These are phyloP conservation scores for Acipenser transmontanus DNA, from an alignment of 2,797 vertebrate genomes.

Conservation along the genomic window DNA sequence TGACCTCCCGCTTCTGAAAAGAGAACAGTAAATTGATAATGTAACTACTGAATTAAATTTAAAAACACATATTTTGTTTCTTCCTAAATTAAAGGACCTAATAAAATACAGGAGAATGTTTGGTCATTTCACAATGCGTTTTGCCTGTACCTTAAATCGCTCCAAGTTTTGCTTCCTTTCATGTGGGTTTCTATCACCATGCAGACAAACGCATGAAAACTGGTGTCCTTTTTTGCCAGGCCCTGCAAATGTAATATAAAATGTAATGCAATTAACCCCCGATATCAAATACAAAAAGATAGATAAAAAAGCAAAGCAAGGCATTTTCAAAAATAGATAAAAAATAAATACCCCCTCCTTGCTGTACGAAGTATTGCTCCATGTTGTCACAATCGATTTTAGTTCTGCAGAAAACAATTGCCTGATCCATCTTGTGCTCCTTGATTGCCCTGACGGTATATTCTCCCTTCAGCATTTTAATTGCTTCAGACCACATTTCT, in stretches of 20 bases:
- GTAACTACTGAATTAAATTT: background rate
- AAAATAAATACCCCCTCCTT: constrained; percentile 80
- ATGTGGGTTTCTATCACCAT: constrained; percentile 91
- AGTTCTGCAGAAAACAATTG: constrained; percentile 94
- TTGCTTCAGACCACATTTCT: constrained; percentile 98
- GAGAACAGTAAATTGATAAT: constrained; percentile 8
- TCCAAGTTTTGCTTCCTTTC: constrained; percentile 94
- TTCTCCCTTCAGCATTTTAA: constrained; percentile 95
- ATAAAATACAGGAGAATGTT: background rate
- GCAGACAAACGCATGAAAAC: constrained; percentile 92
- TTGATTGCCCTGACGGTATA: constrained; percentile 84
- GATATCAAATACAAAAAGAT: too few relatives aligned
- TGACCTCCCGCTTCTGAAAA: constrained; percentile 80
- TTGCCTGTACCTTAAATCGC: constrained; percentile 80
- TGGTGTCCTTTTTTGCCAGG: constrained; percentile 87
- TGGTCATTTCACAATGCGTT: background rate
- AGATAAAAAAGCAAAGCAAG: background rate
- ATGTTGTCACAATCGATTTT: constrained; percentile 98
- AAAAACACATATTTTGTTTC: background rate
- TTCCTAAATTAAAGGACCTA: background rate
- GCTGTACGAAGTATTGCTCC: constrained; percentile 89
- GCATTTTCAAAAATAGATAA: background rate
- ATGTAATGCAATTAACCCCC: too few relatives aligned
- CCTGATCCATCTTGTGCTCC: constrained; percentile 98
- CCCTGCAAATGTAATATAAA: constrained; percentile 51